A percentile compares a stretch with the other conserved stretches of the same genome.
Evolutionary conservation across 2,888 invertebrate species (phyloP).

Genomic region (Myathropa florea): DNA sequence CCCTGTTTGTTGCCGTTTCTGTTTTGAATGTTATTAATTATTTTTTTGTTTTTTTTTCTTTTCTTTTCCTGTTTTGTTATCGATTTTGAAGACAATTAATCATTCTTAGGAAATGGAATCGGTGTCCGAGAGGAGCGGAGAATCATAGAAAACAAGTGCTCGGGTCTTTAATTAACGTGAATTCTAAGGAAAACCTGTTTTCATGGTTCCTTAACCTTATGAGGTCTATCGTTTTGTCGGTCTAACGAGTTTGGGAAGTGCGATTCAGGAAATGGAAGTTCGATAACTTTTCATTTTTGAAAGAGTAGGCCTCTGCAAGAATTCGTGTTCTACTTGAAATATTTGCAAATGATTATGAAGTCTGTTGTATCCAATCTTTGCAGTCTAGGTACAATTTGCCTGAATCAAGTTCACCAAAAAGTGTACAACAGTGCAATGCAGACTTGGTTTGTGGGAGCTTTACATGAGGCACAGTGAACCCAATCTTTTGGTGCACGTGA

Average conservation of each 20-base stretch:
- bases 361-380: no score
- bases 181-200: background rate
- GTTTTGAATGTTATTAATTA: constrained; percentile 25
- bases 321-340: no score
- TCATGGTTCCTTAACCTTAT: background rate
- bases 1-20: background rate
- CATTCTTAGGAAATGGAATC: background rate
- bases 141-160: background rate
- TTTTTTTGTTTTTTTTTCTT: background rate
- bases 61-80: constrained; percentile 12
- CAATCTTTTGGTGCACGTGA: no score
- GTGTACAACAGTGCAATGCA: no score
- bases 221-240: background rate
- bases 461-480: no score
- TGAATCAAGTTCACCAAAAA: no score
- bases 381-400: no score
- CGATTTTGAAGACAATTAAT: constrained; percentile 33
- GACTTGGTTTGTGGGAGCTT: no score
- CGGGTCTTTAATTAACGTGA: constrained; percentile 6
- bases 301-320: no score
- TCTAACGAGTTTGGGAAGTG: background rate
- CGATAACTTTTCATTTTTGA: background rate
- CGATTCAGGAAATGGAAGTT: background rate
- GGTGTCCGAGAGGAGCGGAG: background rate
- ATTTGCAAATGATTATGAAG: no score